Percentiles rank a stretch among this genome's conserved stretches.
Conservation (phyloP, 2,113 vertebrate genomes). For the Calcarius ornatus region DNA sequence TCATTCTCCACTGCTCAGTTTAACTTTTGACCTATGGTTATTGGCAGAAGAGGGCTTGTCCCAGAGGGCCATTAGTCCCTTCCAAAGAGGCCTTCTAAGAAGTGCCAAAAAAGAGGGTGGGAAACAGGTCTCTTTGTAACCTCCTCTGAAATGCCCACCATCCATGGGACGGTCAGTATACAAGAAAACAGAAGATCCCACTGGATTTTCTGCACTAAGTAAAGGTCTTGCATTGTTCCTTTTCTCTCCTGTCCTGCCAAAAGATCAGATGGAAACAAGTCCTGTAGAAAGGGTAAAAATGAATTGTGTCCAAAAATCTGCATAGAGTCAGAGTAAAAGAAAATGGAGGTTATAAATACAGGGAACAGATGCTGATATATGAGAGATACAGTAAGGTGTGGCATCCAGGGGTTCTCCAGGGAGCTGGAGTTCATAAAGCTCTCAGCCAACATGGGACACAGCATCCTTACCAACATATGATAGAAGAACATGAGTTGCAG, state of each 20-base stretch:
- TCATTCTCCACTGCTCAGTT: constrained; percentile 39
- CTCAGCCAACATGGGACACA: neutral
- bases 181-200: neutral
- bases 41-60: constrained; percentile 43
- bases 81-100: constrained; percentile 31
- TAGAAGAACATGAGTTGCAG: neutral
- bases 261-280: neutral
- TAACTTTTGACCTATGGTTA: constrained; percentile 57
- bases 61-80: constrained; percentile 36
- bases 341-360: neutral
- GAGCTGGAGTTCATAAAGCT: neutral
- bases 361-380: neutral
- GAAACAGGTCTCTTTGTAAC: constrained; percentile 13
- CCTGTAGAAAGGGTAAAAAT: neutral
- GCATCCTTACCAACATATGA: neutral
- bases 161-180: neutral
- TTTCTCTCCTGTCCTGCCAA: neutral
- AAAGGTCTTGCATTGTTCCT: neutral
- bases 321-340: neutral
- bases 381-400: neutral
- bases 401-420: neutral
- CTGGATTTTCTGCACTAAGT: neutral
- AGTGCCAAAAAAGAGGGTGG: neutral
- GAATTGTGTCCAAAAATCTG: neutral
- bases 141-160: neutral